Base-by-base conservation (phyloP, 1,140 invertebrate species). In the Nasonia giraulti region DNA sequence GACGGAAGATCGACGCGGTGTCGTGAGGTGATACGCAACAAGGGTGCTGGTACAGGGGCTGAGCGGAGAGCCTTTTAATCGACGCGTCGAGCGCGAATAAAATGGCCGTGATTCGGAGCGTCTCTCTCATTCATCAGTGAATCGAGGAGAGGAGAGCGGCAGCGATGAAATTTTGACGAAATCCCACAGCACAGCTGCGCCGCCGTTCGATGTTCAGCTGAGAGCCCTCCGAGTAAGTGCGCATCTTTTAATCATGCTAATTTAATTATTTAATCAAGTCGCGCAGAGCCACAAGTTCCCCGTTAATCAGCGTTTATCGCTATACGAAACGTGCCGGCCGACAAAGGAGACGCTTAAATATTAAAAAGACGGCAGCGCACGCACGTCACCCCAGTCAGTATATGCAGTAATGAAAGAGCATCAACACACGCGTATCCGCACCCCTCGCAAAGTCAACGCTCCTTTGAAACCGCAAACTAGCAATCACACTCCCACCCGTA, bases 91-190 rank as follows among this genome's bases (percentile, higher is more conserved):
- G 8, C n/a, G 80, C 66, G 80, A 75, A 87, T 88, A 90, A 89
- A 90, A 91, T 91, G 90, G 90, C 89, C 87, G 89, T 87, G 88
- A 88, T 87, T 78, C 75, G 17, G 66, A 5, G 76, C 69, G 14
- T 80, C 12, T 11, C 3, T 12, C 33, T 81, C 47, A 85, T 81
- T 77, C 71, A 76, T 80, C 20, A 44, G 20, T 62, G 55, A 76
- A 76, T 11, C 2, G 40, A 79, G 68, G 2, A 23, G 68, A 76
- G 17, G 17, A 2, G 20, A 31, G 2, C 5, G 31, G 3, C 10
- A 5, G 50, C 14, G 27, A 82, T 73, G 80, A 23, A 74, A 78
- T 62, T 74, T 74, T 77, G 75, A 50, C 50, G n/a, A 77, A 62
- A 33, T n/a, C 27, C 20, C 69, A 11, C 33, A 37, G 27, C 14